Evolutionary conservation across 2,888 invertebrate species (phyloP), one percentile per base, ranked within the genome.

Genomic region (Nemurella pictetii): DNA sequence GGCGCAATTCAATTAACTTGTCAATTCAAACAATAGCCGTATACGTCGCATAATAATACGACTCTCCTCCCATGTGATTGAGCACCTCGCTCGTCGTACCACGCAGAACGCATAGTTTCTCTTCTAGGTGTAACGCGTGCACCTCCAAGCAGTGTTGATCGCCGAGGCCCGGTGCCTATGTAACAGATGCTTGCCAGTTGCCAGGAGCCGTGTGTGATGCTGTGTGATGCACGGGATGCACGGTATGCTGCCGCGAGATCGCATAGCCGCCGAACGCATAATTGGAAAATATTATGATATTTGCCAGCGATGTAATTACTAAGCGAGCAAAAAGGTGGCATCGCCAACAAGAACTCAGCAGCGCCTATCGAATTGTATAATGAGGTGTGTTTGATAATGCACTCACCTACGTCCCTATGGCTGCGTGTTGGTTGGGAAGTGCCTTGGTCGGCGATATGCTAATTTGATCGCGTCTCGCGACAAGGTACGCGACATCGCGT

Each of bases 1-100:
- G 75, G 75, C 28, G 20, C 20, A 75, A 75, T 75, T 75, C 75
- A 75, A 75, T 75, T 75, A 75, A 26, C 75, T 75, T 75, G 75
- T 26, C 75, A 26, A 75, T 75, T 75, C 9, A 75, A 75, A 75
- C 75, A 75, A 75, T 75, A 75, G 75, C 12, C 75, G n/a, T n/a
- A n/a, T n/a, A 20, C 27, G 75, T 26, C 20, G 55, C 55, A 55
- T 55, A 55, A 55, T 55, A 55, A 55, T 55, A 75, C 28, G 26
- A 75, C 28, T 27, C 12, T 75, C 75, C 75, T 27, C 75, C 75
- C 75, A 75, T 75, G 75, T 75, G 75, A 75, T 75, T 75, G 26
- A 75, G 75, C 28, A 75, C 75, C 75, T 9, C 12, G 28, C 26
- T 26, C n/a, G n/a, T n/a, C n/a, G n/a, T 7, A 55, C 55, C 55